phyloP scores from a whole-genome alignment of 2,113 vertebrate species.

The Psilopsiagon aurifrons region DNA sequence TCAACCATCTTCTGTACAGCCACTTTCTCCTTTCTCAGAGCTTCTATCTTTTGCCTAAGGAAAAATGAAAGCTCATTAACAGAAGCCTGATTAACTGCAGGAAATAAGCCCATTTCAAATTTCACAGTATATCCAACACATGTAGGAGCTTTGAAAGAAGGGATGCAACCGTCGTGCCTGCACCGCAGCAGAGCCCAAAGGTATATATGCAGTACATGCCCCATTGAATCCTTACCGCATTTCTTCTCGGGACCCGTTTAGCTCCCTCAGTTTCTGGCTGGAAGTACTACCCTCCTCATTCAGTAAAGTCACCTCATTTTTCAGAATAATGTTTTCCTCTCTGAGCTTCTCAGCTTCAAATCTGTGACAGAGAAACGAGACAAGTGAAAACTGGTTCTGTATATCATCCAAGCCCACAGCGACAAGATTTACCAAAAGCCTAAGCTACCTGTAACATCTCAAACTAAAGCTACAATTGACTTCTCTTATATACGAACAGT shows the following conservation, averaged over 20 bases:
- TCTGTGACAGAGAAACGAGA: constrained; percentile 67
- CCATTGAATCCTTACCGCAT: constrained; percentile 76
- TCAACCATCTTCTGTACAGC: constrained; percentile 81
- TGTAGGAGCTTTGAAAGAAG: not conserved
- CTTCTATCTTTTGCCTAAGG: constrained; percentile 83
- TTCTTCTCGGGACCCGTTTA: constrained; percentile 81
- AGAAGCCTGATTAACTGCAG: not conserved
- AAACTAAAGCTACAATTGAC: not conserved
- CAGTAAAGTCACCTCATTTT: constrained; percentile 77
- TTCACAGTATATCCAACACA: rapidly evolving
- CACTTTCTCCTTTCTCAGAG: constrained; percentile 82
- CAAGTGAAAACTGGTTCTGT: not conserved
- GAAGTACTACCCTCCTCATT: constrained; percentile 79
- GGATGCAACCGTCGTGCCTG: rapidly evolving
- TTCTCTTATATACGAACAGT: rapidly evolving
- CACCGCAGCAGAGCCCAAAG: not conserved
- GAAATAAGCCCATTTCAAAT: not conserved
- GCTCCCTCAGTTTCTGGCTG: constrained; percentile 73
- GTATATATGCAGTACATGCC: rapidly evolving
- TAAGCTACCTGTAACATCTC: not conserved
- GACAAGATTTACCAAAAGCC: not conserved
- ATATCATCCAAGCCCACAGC: rapidly evolving
- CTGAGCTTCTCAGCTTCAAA: constrained; percentile 83
- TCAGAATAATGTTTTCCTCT: constrained; percentile 83
- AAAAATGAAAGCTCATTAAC: not conserved